phyloP scores from a whole-genome alignment of 64 coral and sea anemone genomes.

The Montipora foliosa region DNA sequence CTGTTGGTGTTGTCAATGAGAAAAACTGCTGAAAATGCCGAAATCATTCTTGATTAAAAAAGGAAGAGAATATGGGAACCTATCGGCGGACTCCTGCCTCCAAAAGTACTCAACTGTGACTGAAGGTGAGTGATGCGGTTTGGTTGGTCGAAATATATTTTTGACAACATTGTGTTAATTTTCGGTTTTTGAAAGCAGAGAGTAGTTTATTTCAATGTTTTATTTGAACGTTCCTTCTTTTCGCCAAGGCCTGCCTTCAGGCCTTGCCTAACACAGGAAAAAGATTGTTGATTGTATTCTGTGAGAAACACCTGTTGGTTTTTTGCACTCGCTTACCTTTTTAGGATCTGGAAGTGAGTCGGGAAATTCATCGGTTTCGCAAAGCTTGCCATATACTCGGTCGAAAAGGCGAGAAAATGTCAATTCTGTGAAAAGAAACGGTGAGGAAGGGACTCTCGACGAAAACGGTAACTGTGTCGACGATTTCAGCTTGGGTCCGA shows the following conservation, averaged over 20 bases:
- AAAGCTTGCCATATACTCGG: not conserved
- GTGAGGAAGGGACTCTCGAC: slow-evolving; percentile 41
- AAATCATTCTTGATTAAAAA: slow-evolving; percentile 91
- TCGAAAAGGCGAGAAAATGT: slow-evolving; percentile 23
- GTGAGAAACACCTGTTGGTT: slow-evolving; percentile 51
- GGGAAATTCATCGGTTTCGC: slow-evolving; percentile 35
- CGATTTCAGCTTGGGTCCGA: not conserved
- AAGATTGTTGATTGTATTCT: slow-evolving; percentile 60
- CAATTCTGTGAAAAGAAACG: not conserved
- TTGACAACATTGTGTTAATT: not conserved
- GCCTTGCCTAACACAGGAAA: slow-evolving; percentile 19
- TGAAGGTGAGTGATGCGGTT: slow-evolving; percentile 26
- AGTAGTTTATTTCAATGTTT: not conserved
- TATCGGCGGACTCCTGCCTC: slow-evolving; percentile 9
- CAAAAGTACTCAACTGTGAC: slow-evolving; percentile 10
- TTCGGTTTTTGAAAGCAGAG: not conserved
- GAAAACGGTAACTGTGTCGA: slow-evolving; percentile 71
- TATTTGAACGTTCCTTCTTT: slow-evolving; percentile 15
- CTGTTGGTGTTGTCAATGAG: slow-evolving; percentile 12
- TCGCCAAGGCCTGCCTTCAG: not conserved
- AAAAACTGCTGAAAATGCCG: slow-evolving; percentile 65
- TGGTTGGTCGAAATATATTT: not conserved
- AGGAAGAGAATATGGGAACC: slow-evolving; percentile 63
- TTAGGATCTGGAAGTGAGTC: slow-evolving; percentile 38
- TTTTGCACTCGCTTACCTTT: slow-evolving; percentile 58